Evolutionary conservation across 2,888 invertebrate genomes (phyloP).

Genomic region (Oscheius sp.): DNA sequence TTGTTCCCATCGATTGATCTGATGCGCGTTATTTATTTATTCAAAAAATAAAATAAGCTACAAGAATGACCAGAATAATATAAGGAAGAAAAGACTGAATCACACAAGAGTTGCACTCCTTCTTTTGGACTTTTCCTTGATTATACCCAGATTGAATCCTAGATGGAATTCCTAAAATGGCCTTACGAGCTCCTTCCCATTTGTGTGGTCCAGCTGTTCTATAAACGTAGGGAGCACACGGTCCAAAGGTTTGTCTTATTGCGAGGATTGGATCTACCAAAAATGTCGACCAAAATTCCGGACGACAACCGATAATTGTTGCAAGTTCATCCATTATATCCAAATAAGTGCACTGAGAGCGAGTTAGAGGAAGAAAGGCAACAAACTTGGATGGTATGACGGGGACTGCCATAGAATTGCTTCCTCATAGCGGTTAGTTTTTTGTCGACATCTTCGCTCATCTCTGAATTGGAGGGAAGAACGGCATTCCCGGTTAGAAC

Average conservation of each 20-base stretch:
- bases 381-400: conserved; percentile 72
- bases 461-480: conserved; percentile 67
- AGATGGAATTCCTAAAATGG: conserved; percentile 9
- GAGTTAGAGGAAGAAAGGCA: neutral
- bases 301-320: conserved; percentile 70
- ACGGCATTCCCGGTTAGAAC: conserved; percentile 65
- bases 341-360: conserved; percentile 41
- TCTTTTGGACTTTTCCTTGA: neutral
- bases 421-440: conserved; percentile 60
- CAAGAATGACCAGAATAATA: neutral
- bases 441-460: conserved; percentile 69
- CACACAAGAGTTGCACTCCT: neutral
- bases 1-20: neutral
- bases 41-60: conserved; percentile 5
- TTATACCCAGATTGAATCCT: conserved; percentile 20
- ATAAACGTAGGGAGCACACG: conserved; percentile 47
- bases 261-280: conserved; percentile 53
- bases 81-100: neutral
- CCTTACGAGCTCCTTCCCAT: conserved; percentile 66
- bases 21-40: neutral
- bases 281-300: conserved; percentile 68
- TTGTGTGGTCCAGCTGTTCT: conserved; percentile 69
- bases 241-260: conserved; percentile 36
- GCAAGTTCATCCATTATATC: conserved; percentile 73
- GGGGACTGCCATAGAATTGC: conserved; percentile 56